These are phyloP conservation scores for Spea hammondii DNA, from an alignment of 2,797 vertebrate genomes.

Conservation along the genomic window DNA sequence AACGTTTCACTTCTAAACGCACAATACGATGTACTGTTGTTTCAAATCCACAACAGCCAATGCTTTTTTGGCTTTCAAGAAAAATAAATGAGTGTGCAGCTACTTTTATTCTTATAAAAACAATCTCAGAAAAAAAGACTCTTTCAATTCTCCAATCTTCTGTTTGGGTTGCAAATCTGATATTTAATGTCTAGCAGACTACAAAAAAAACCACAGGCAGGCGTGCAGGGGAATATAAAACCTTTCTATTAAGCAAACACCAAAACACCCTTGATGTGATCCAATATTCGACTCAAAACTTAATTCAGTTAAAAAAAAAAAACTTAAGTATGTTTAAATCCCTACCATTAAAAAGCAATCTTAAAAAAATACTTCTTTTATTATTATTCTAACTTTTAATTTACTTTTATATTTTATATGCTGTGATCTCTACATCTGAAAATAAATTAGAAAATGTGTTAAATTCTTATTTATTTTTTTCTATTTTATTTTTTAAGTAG, in stretches of 20 bases:
- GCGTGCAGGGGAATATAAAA: conserved; percentile 28
- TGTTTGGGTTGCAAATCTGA: conserved; percentile 37
- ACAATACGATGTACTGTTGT: not conserved
- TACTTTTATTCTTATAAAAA: conserved; percentile 36
- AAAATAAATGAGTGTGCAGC: conserved; percentile 13
- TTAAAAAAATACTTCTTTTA: not conserved
- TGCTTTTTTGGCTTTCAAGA: not conserved
- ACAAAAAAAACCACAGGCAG: conserved; percentile 31
- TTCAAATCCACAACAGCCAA: not conserved
- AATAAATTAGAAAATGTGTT: not conserved
- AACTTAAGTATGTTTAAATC: not conserved
- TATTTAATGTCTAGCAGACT: conserved; percentile 36
- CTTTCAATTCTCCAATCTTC: conserved; percentile 25
- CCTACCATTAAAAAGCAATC: not conserved
- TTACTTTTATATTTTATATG: not conserved
- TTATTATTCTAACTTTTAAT: not conserved
- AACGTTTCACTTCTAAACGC: not conserved
- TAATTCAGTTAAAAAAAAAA: conserved; percentile 26
- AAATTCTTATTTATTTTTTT: not conserved
- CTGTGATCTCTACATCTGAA: not conserved
- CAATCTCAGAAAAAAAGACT: conserved; percentile 24
- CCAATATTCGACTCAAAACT: conserved; percentile 5
- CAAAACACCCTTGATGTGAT: conserved; percentile 19
- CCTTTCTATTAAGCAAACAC: conserved; percentile 19
- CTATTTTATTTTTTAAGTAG: conserved; percentile 23